A percentile compares a stretch with the other conserved stretches of the same genome.
Evolutionary conservation across 2,888 invertebrate genomes (phyloP).

Genomic region (Noctuana brunneofusca): DNA sequence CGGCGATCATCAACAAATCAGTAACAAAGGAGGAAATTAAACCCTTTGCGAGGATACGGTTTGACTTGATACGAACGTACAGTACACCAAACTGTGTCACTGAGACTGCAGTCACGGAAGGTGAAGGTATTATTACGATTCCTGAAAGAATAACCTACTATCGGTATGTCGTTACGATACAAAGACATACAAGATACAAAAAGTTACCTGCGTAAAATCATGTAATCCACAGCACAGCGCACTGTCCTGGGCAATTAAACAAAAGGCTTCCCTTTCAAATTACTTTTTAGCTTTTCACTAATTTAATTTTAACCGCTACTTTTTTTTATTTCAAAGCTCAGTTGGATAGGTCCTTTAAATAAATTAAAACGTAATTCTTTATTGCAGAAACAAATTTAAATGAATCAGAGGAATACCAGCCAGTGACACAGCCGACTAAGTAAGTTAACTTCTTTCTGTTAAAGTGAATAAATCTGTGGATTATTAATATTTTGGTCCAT

Average conservation of each 20-base stretch:
- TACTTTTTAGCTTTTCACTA: too few relatives aligned
- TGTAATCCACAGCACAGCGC: too few relatives aligned
- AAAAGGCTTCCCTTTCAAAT: too few relatives aligned
- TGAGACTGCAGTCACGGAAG: slow-evolving; percentile 36
- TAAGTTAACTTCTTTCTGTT: background rate
- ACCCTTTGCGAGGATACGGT: slow-evolving; percentile 65
- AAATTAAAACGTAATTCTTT: background rate
- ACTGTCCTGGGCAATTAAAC: too few relatives aligned
- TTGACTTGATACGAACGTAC: slow-evolving; percentile 65
- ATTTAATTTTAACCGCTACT: too few relatives aligned
- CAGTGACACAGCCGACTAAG: background rate
- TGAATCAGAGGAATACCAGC: background rate
- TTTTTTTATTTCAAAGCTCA: too few relatives aligned
- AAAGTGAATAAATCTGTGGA: too few relatives aligned
- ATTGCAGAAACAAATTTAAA: slow-evolving; percentile 9
- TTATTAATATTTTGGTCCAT: too few relatives aligned
- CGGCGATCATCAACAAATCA: slow-evolving; percentile 50
- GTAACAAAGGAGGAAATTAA: slow-evolving; percentile 52
- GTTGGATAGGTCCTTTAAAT: too few relatives aligned
- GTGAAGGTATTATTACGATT: slow-evolving; percentile 36
- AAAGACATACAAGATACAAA: too few relatives aligned
- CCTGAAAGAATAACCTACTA: background rate
- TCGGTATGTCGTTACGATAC: too few relatives aligned
- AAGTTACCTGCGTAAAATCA: too few relatives aligned
- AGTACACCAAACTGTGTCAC: slow-evolving; percentile 43